Evolutionary conservation across 2,113 vertebrate genomes (phyloP).

Genomic region (Todiramphus chloris): DNA sequence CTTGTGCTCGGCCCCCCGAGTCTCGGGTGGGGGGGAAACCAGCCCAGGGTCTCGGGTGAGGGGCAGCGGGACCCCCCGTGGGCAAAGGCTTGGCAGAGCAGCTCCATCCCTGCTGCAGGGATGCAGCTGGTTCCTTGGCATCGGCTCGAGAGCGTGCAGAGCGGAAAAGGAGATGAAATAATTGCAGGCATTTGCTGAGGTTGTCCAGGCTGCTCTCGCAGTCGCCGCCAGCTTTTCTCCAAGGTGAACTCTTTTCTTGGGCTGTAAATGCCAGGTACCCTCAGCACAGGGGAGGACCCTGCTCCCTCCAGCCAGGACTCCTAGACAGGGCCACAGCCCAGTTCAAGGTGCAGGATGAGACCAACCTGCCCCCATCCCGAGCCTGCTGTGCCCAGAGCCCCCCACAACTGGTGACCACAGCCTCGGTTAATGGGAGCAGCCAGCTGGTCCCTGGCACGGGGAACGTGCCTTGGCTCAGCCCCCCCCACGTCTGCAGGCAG

Average conservation of each 20-base stretch:
- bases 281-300: not conserved
- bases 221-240: not conserved
- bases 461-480: not conserved
- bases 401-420: fast-evolving
- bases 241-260: not conserved
- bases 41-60: not conserved
- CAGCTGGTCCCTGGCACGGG: not conserved
- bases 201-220: not conserved
- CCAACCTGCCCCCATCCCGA: not conserved
- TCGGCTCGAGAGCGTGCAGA: fast-evolving
- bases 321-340: fast-evolving
- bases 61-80: not conserved
- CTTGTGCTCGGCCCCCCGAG: not conserved
- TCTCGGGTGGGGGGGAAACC: not conserved
- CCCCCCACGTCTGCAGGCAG: not conserved
- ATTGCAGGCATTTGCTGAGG: not conserved
- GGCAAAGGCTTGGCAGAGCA: not conserved
- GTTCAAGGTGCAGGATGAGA: not conserved
- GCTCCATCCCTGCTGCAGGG: not conserved
- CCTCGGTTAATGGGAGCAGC: not conserved
- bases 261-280: not conserved
- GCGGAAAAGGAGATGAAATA: not conserved
- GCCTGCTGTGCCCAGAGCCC: not conserved
- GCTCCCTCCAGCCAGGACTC: not conserved
- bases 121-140: not conserved